Evolutionary conservation across 2,797 vertebrate species (phyloP), one percentile per base, ranked within the genome.

Genomic region (Nasua narica): DNA sequence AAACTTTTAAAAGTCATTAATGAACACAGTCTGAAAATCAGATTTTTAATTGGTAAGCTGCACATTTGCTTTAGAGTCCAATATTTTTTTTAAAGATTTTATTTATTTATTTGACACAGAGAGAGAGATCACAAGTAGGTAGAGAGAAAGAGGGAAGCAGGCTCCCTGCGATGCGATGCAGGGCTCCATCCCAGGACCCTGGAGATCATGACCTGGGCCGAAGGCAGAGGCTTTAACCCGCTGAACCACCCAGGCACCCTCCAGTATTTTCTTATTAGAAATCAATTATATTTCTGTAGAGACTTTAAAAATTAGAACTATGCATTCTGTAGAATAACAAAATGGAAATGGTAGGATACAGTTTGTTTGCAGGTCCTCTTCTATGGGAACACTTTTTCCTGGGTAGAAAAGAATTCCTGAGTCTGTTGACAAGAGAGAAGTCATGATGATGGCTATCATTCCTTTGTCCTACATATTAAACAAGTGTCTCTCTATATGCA

Each of bases 311-410:
- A 43, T 54, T 46, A 81, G 46, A 85, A 82, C 62, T 82, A 16
- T 81, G 3, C 83, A 58, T 92, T 88, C 40, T 96, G 1, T 87
- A 91, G 76, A 78, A n/a, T 70, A 81, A 65, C n/a, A 90, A 65
- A 84, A 40, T 91, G 62, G 46, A 96, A 96, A 89, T 89, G 56
- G 23, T 56, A 78, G 29, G 15, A 15, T 76, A 81, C 1, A 65
- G 35, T 74, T 92, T 89, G 56, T 95, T 91, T 72, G n/a, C 27
- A 37, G 58, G 46, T 78, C 56, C 76, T 0, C 70, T 87, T 96
- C 74, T 87, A 1, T 96, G 91, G 81, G 43, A 87, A 69, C 72
- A 77, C 15, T n/a, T 90, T 94, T 88, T 95, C 60, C 50, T 94
- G 7, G 7, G 1, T 56, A 89, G 95, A 35, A 81, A 86, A 94